Evolutionary conservation across 2,888 invertebrate genomes (phyloP).

Genomic region (Trypoxylon attenuatum): DNA sequence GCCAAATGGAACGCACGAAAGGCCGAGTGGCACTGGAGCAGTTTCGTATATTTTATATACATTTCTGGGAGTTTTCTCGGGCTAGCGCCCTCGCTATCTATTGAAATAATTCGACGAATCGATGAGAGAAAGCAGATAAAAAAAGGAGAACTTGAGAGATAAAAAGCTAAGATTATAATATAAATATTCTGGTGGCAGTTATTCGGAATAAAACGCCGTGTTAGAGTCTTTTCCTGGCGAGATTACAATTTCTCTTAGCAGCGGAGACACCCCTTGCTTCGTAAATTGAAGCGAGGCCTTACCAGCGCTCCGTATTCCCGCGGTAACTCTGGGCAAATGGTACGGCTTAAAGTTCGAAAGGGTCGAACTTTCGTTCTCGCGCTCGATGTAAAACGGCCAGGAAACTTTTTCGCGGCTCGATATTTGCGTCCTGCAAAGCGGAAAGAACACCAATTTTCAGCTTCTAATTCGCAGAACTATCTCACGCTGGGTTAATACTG

Average conservation of each 20-base stretch:
- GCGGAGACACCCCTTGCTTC: constrained; percentile 7
- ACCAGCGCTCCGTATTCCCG: neutral
- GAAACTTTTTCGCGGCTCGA: constrained; percentile 28
- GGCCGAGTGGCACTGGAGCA: neutral
- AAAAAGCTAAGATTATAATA: no score
- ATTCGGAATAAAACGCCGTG: constrained; percentile 3
- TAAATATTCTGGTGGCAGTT: constrained; percentile 1
- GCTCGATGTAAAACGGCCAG: constrained; percentile 32
- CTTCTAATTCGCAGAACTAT: constrained; percentile 47
- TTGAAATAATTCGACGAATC: no score
- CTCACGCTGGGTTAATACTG: constrained; percentile 24
- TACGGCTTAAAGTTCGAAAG: constrained; percentile 41
- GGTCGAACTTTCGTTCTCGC: constrained; percentile 32
- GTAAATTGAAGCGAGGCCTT: constrained; percentile 19
- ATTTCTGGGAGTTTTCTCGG: no score
- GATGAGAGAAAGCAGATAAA: no score
- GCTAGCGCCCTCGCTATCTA: no score
- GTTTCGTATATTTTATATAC: neutral
- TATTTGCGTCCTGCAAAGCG: constrained; percentile 15
- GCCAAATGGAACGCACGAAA: neutral
- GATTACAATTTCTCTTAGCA: constrained; percentile 20
- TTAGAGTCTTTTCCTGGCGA: neutral
- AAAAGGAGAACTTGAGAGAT: no score
- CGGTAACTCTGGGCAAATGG: constrained; percentile 26
- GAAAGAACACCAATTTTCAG: constrained; percentile 30